Base-by-base conservation (phyloP, 2,888 invertebrate species). In the Lasioglossum figueresi region DNA sequence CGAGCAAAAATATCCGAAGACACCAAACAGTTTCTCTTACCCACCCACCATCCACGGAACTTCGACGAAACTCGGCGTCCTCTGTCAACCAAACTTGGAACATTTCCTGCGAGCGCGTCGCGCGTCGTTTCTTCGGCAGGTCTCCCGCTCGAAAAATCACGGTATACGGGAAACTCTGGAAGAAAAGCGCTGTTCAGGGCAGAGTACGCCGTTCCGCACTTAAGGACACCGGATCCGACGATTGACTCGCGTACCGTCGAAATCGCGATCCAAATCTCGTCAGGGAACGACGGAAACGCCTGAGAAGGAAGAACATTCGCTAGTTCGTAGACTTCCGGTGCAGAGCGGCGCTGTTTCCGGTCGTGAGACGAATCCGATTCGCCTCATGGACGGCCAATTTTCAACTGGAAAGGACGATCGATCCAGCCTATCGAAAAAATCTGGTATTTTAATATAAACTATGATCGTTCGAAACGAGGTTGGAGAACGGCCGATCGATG, bases 121-220 rank as follows among this genome's bases (percentile, higher is more conserved):
- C 43, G 56, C 56, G n/a, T 27, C 56, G n/a, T 59, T 27, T 27
- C 14, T 59, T 27, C 27, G n/a, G 4, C 59, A 14, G 27, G 4
- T 27, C 48, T 19, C 48, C 19, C 19, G 48, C 27, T 59, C n/a
- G 59, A 59, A 27, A 59, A 59, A 59, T 59, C 59, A 27, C 59
- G n/a, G 12, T 14, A 45, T 19, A 59, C 27, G 27, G 59, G 4
- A 59, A 59, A 27, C 14, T 59, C 27, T 27, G 14, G 27, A 59
- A 27, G 59, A 59, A 59, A 59, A 59, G 59, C 27, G 27, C 27
- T 59, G 59, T 59, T 4, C 27, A 27, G 14, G 6, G n/a, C 14
- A 27, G 5, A 27, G 59, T 59, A 59, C 59, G 59, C 59, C 27
- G 59, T 59, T 59, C 59, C 59, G 59, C 59, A 59, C 59, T 59